These are phyloP conservation scores for Diabrotica virgifera DNA, from an alignment of 1,140 invertebrate genomes.

Conservation along the genomic window DNA sequence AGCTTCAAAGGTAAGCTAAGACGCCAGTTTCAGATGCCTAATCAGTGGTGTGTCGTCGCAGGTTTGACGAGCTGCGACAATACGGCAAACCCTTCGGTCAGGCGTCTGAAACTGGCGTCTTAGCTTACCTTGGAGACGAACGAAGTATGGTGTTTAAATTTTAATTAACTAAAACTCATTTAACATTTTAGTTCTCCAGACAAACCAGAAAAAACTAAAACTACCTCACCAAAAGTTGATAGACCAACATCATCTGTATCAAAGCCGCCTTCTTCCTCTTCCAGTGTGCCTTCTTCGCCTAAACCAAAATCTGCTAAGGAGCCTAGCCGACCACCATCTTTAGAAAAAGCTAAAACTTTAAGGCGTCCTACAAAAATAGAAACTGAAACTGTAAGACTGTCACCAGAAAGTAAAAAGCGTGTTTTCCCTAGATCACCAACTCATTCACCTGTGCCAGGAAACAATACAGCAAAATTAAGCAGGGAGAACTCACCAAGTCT, in stretches of 20 bases:
- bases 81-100: no score
- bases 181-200: background rate
- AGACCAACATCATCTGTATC: no score
- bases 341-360: background rate
- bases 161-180: background rate
- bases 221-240: background rate
- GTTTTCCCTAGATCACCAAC: background rate
- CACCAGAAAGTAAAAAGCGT: background rate
- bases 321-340: no score
- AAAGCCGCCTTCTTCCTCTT: background rate
- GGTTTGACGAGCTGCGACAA: no score
- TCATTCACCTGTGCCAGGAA: background rate
- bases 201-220: background rate
- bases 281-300: constrained; percentile 4
- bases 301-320: background rate
- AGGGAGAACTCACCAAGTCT: background rate
- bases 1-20: no score
- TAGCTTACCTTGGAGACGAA: no score
- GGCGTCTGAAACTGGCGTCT: no score
- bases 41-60: no score
- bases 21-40: no score
- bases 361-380: background rate
- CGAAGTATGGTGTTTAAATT: no score
- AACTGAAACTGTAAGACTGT: background rate
- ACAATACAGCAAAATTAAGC: background rate